These are phyloP conservation scores for Monochamus alternatus DNA, from an alignment of 2,888 invertebrate species.

Conservation along the genomic window DNA sequence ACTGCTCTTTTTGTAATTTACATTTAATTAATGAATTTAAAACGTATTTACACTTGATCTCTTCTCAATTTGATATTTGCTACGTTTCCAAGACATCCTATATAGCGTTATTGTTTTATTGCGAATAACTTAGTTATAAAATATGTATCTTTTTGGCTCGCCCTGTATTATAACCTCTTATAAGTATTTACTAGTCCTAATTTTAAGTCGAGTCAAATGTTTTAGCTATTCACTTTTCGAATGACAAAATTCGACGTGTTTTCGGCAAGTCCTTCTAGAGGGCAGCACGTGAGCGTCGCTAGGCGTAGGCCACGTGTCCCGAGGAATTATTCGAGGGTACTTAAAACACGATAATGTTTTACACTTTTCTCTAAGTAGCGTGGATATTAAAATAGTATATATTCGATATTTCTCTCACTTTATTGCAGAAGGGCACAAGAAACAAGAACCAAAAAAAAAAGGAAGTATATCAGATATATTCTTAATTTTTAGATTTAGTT, in stretches of 20 bases:
- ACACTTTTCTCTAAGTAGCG: conserved; percentile 29
- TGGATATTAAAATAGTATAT: neutral
- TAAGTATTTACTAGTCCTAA: conserved; percentile 36
- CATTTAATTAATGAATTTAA: too few relatives aligned
- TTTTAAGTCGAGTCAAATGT: conserved; percentile 29
- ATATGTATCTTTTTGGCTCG: neutral
- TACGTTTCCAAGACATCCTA: too few relatives aligned
- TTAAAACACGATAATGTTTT: conserved; percentile 26
- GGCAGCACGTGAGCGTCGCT: conserved; percentile 6
- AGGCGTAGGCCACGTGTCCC: neutral
- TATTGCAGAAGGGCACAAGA: conserved; percentile 44
- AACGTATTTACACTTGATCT: too few relatives aligned
- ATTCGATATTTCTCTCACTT: conserved; percentile 45
- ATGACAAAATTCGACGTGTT: conserved; percentile 14
- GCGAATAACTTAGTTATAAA: neutral
- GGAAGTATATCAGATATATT: conserved; percentile 35
- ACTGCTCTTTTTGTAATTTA: too few relatives aligned
- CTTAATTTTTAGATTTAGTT: conserved; percentile 28
- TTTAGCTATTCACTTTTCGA: neutral
- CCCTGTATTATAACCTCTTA: conserved; percentile 3
- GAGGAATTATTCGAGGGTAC: conserved; percentile 9
- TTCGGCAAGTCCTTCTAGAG: conserved; percentile 2
- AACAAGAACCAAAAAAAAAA: conserved; percentile 38
- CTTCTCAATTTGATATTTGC: too few relatives aligned
- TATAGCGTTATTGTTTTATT: too few relatives aligned